Conservation (phyloP, 2,113 vertebrate species). For the Ictalurus furcatus region DNA sequence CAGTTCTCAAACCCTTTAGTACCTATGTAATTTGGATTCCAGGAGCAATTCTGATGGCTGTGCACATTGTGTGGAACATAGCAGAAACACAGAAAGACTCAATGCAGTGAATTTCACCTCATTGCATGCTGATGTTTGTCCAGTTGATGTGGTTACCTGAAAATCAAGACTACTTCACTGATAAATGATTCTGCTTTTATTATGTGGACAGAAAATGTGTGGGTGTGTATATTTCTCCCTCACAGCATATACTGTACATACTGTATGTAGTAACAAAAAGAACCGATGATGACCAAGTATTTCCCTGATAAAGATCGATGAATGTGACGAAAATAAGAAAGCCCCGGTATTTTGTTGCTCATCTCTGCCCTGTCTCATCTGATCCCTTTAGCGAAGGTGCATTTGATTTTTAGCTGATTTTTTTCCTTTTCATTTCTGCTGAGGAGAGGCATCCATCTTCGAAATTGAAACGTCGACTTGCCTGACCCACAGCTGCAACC, state of each 20-base stretch:
- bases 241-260: not conserved
- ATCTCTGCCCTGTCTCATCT: conserved; percentile 61
- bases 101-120: not conserved
- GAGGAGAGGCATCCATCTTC: conserved; percentile 76
- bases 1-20: not conserved
- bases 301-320: conserved; percentile 58
- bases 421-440: conserved; percentile 67
- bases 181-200: conserved; percentile 8
- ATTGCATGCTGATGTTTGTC: not conserved
- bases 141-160: not conserved
- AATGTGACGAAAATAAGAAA: conserved; percentile 47
- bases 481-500: conserved; percentile 72
- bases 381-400: conserved; percentile 64
- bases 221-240: not conserved
- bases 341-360: conserved; percentile 57
- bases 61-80: conserved; percentile 10
- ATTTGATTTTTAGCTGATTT: conserved; percentile 60
- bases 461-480: conserved; percentile 77
- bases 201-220: not conserved
- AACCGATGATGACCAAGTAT: conserved; percentile 20
- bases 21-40: conserved; percentile 30
- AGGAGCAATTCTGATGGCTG: conserved; percentile 8
- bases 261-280: not conserved
- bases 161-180: not conserved
- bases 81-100: not conserved